These are phyloP conservation scores for Archilochus colubris DNA, from an alignment of 2,113 vertebrate species.

Conservation along the genomic window DNA sequence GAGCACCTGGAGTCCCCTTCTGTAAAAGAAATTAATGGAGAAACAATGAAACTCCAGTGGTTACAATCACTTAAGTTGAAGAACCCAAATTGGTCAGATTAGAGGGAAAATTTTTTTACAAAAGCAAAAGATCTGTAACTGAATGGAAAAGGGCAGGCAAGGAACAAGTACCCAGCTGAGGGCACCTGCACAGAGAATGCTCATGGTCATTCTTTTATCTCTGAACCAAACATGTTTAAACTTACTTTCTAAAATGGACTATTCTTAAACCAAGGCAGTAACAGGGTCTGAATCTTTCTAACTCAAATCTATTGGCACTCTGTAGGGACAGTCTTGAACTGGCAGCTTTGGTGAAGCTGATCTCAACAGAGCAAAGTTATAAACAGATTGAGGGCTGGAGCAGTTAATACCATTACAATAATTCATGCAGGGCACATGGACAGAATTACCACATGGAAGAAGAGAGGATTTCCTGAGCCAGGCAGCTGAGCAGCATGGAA, in stretches of 20 bases:
- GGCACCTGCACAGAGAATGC: not conserved
- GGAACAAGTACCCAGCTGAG: not conserved
- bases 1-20: constrained; percentile 77
- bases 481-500: not conserved
- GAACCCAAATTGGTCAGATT: not conserved
- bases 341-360: not conserved
- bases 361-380: not conserved
- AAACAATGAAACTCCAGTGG: constrained; percentile 47
- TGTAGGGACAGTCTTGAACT: not conserved
- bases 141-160: not conserved
- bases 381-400: not conserved
- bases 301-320: not conserved
- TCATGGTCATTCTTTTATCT: not conserved
- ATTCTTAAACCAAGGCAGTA: not conserved
- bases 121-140: not conserved
- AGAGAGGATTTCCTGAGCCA: not conserved
- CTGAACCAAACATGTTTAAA: not conserved
- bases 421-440: not conserved
- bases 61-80: not conserved
- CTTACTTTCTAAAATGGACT: not conserved
- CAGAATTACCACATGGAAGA: not conserved
- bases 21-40: constrained; percentile 73
- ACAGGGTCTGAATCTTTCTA: not conserved
- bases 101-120: not conserved
- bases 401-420: not conserved